Evolutionary conservation across 2,113 vertebrate species (phyloP).

Genomic region (Xerus inauris): DNA sequence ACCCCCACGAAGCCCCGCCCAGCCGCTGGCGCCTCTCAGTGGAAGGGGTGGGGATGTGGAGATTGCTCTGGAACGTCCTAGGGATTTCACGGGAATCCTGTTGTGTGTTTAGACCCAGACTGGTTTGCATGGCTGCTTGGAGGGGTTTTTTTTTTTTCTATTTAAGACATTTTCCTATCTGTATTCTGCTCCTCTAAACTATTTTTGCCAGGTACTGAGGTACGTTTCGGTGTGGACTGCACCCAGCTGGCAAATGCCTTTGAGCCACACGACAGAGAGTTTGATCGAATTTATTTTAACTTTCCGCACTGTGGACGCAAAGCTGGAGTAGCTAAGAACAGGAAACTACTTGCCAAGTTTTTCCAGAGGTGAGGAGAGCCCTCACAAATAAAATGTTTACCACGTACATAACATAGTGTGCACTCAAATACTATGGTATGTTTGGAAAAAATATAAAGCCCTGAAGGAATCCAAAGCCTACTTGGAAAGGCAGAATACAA

Average conservation of each 20-base stretch:
- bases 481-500: constrained; percentile 4
- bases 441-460: neutral
- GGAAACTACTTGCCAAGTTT: constrained; percentile 92
- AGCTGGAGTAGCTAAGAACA: constrained; percentile 95
- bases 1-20: neutral
- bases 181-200: neutral
- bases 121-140: neutral
- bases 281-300: constrained; percentile 94
- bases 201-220: constrained; percentile 86
- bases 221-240: constrained; percentile 94
- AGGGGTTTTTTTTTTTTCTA: neutral
- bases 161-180: neutral
- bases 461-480: neutral
- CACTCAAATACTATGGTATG: neutral
- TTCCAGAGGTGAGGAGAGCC: constrained; percentile 90
- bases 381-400: neutral
- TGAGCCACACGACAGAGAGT: constrained; percentile 79
- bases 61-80: fast-evolving
- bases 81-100: fast-evolving
- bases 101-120: neutral
- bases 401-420: neutral
- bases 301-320: constrained; percentile 98
- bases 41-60: neutral
- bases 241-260: constrained; percentile 88
- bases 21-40: fast-evolving